Evolutionary conservation across 2,797 vertebrate genomes (phyloP).

Genomic region (Sebastes cheni): DNA sequence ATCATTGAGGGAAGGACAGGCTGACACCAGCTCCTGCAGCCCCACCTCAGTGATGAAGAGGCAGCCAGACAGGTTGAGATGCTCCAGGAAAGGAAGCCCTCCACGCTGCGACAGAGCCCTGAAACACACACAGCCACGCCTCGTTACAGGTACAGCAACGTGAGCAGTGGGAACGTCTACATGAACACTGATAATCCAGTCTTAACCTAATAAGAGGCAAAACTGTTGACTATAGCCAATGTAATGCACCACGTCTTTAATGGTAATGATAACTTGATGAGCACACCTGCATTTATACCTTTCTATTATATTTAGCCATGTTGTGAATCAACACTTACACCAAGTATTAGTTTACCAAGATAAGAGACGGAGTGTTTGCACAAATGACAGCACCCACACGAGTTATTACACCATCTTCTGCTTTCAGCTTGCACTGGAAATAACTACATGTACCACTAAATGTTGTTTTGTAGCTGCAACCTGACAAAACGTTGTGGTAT

Average conservation of each 20-base stretch:
- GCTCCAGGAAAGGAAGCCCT: conserved; percentile 93
- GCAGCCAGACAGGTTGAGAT: conserved; percentile 97
- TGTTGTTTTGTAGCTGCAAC: neutral
- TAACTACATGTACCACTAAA: neutral
- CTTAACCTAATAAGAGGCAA: neutral
- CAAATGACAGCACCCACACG: neutral
- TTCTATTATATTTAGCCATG: neutral
- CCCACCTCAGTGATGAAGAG: conserved; percentile 93
- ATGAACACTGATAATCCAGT: neutral
- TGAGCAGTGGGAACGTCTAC: neutral
- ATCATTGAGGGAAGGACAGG: conserved; percentile 93
- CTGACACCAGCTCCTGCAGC: conserved; percentile 93
- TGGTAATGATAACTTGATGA: neutral
- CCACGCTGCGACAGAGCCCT: conserved; percentile 92
- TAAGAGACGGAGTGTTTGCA: neutral
- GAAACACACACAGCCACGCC: conserved; percentile 31
- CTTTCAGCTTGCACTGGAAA: neutral
- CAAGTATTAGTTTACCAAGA: neutral
- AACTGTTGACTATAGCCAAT: neutral
- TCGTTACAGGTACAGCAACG: neutral
- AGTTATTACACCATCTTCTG: conserved; percentile 1
- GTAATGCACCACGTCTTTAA: neutral
- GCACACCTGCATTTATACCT: too few relatives aligned
- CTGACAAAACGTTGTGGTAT: neutral
- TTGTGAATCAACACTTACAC: neutral